Percentiles rank a stretch among this genome's conserved stretches.
Conservation (phyloP, 2,797 vertebrate species). For the Mallotus villosus region DNA sequence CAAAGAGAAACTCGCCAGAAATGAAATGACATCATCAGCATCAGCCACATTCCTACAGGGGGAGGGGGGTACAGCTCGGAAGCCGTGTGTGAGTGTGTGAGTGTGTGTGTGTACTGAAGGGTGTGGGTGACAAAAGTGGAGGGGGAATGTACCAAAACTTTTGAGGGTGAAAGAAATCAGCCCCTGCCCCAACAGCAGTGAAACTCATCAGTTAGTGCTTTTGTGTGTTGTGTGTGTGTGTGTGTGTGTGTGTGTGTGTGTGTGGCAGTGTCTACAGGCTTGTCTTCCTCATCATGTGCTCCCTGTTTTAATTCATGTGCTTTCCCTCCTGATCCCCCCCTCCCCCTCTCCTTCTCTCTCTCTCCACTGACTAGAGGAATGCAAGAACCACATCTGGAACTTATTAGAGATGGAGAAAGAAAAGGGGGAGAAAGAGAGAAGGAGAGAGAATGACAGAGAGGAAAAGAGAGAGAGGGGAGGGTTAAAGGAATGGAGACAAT, state of each 20-base stretch:
- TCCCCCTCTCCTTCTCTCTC: constrained; percentile 43
- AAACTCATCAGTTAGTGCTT: constrained; percentile 30
- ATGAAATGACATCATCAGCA: constrained; percentile 80
- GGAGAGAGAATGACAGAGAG: constrained; percentile 47
- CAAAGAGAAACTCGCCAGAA: constrained; percentile 67
- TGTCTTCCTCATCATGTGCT: constrained; percentile 71
- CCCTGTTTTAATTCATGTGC: constrained; percentile 74
- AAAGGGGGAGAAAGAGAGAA: constrained; percentile 62
- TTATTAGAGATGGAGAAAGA: constrained; percentile 72
- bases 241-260: constrained; percentile 24
- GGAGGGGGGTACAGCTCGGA: constrained; percentile 47
- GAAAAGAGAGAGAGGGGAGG: constrained; percentile 35
- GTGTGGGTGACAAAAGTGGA: constrained; percentile 9
- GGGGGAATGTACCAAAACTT: constrained; percentile 54
- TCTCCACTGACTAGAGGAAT: constrained; percentile 79
- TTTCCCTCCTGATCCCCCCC: constrained; percentile 54
- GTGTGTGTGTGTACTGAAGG: neutral
- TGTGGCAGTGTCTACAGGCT: constrained; percentile 45
- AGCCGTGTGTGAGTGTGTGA: neutral
- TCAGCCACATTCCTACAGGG: constrained; percentile 75
- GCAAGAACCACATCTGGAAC: constrained; percentile 82
- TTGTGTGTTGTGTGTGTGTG: constrained; percentile 21
- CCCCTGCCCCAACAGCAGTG: constrained; percentile 27
- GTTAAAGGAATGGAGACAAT: constrained; percentile 39
- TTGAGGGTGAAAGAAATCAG: constrained; percentile 57